Conservation (phyloP, 2,797 vertebrate species). For the Tokudaia tokunoshimensis region DNA sequence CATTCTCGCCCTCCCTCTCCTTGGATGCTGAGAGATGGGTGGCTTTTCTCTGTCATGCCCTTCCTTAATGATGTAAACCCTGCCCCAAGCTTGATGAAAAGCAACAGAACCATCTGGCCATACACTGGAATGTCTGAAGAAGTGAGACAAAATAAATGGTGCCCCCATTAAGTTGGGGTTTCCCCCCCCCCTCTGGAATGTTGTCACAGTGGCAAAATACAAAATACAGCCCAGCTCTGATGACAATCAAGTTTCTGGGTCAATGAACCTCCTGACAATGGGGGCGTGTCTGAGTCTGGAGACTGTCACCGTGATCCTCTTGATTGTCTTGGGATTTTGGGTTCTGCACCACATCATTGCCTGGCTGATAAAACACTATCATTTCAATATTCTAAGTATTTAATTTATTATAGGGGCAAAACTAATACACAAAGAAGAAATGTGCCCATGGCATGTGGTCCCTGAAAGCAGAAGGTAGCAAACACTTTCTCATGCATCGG, state of each 20-base stretch:
- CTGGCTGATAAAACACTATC: background rate
- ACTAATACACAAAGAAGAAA: background rate
- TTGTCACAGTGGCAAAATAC: background rate
- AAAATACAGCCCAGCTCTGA: background rate
- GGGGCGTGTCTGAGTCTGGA: background rate
- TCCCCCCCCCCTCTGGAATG: fast-evolving
- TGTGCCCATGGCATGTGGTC: background rate
- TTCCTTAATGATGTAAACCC: background rate
- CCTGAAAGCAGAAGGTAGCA: background rate
- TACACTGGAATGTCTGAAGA: background rate
- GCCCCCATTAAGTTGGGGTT: background rate
- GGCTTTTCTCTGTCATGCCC: background rate
- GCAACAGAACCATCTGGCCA: background rate
- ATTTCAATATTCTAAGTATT: background rate
- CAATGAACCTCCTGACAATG: background rate
- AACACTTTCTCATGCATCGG: background rate
- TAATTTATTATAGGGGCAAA: background rate
- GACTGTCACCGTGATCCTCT: background rate
- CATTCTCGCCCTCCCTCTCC: background rate
- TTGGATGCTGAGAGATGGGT: too few relatives aligned
- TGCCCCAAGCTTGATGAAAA: background rate
- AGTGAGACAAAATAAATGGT: background rate
- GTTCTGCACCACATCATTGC: background rate
- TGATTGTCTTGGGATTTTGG: background rate
- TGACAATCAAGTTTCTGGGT: background rate